Percentiles rank a stretch among this genome's conserved stretches.
These are phyloP conservation scores for Odontomachus brunneus DNA, from an alignment of 1,140 invertebrate species.

Conservation along the genomic window DNA sequence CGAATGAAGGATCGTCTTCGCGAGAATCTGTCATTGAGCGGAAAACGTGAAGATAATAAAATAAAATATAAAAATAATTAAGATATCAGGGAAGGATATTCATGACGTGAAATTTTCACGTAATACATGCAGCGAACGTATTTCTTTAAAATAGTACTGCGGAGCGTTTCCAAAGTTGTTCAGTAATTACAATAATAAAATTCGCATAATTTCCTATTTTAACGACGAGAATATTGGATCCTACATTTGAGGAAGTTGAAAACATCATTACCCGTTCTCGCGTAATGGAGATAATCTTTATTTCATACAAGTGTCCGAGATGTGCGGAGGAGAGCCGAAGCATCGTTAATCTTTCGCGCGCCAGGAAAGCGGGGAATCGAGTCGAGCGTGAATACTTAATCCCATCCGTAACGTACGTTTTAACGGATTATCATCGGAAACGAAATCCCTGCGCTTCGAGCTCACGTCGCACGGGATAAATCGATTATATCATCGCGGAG, in stretches of 20 bases:
- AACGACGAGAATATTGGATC: background rate
- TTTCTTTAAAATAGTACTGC: background rate
- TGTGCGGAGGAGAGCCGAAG: background rate
- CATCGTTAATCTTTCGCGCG: constrained; percentile 21
- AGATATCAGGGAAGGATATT: too few relatives aligned
- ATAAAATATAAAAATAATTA: too few relatives aligned
- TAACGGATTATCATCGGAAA: constrained; percentile 44
- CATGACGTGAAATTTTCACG: background rate
- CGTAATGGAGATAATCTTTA: constrained; percentile 14
- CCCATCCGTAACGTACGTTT: constrained; percentile 6
- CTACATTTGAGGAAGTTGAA: background rate
- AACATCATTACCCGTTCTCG: constrained; percentile 6
- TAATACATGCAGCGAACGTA: background rate
- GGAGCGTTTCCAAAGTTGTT: background rate
- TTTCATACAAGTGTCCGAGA: constrained; percentile 3
- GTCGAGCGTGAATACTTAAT: constrained; percentile 22
- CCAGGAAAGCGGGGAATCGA: constrained; percentile 5
- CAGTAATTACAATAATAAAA: constrained; percentile 13
- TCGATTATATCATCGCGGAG: constrained; percentile 57
- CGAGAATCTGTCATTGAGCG: too few relatives aligned
- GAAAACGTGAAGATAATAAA: too few relatives aligned
- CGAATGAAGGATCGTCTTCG: too few relatives aligned
- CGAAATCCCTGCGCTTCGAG: constrained; percentile 50
- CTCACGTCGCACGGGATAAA: constrained; percentile 45
- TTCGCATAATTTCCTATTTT: background rate